Base-by-base conservation (phyloP, 1,140 invertebrate genomes). In the Dreissena polymorpha region DNA sequence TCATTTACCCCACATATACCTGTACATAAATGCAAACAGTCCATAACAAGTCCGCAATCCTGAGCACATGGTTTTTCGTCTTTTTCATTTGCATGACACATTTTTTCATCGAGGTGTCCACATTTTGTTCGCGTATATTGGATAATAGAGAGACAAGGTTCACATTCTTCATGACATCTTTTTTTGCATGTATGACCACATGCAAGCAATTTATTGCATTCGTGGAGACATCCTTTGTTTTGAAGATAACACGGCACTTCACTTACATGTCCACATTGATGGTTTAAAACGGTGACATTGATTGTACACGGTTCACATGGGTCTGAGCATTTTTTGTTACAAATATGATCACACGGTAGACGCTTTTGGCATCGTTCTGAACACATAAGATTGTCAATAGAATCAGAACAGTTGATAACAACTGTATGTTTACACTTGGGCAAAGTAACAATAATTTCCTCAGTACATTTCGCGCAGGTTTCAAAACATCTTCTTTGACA, bases 401-500 rank as follows among this genome's bases (percentile, higher is more conserved):
- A 18, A n/a, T 60, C 57, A 60, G 16, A 60, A 60, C 57, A 60
- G 3, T 18, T 60, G 2, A 60, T n/a, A 6, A 23, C 57, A 2
- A 60, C 16, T 23, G 16, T 23, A 23, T 60, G 57, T 60, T 23
- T 23, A 60, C 57, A 60, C 16, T 60, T 23, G 2, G 21, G 21
- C 57, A n/a, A n/a, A n/a, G 16, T 60, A 18, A 60, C 57, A n/a
- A 60, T 23, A 60, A 23, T 23, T 60, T 60, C 57, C 57, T 39
- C 39, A 39, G 21, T 60, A 60, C 57, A 60, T 6, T 3, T 18
- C 10, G 16, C 16, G 67, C 79, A 82, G 55, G 70, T 0, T 50
- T 68, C 10, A 13, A 25, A 73, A 68, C 90, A 91, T 57, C 0
- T 51, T 63, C 65, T 79, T 21, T 49, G 50, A 71, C 90, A 90